These are phyloP conservation scores for Nyctalus aviator DNA, from an alignment of 2,797 vertebrate species.

Conservation along the genomic window DNA sequence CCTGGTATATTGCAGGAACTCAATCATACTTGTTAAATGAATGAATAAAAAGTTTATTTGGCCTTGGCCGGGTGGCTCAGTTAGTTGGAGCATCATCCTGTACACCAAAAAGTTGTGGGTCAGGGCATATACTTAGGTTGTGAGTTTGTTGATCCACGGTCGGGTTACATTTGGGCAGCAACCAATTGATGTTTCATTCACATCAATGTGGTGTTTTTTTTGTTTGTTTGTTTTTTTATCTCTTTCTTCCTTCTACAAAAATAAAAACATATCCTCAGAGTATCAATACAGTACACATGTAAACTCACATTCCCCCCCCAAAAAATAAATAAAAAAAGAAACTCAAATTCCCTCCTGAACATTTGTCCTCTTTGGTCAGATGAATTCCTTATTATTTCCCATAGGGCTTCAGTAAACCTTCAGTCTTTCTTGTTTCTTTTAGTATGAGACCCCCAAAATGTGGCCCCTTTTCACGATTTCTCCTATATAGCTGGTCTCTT, in stretches of 20 bases:
- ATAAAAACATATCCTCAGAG: neutral
- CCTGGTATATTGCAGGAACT: neutral
- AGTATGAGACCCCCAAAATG: neutral
- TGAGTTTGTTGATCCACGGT: neutral
- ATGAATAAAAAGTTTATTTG: constrained; percentile 16
- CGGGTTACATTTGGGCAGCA: neutral
- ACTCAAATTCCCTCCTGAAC: neutral
- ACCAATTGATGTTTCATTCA: neutral
- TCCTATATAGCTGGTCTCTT: neutral
- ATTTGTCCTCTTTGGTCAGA: neutral
- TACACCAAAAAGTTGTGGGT: neutral
- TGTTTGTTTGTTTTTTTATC: too few relatives aligned
- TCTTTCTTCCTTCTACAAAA: neutral
- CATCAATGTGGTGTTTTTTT: neutral
- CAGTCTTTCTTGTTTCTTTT: constrained; percentile 25
- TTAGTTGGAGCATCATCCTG: neutral
- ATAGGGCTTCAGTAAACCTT: neutral
- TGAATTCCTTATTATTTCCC: neutral
- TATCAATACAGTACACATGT: neutral
- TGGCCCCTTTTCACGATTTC: neutral
- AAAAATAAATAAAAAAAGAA: neutral
- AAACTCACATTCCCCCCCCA: neutral
- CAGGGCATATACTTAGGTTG: neutral
- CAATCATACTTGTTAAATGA: constrained; percentile 15
- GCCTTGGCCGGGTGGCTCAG: neutral